Base-by-base conservation (phyloP, 2,797 vertebrate species). In the Holocentrus rufus region DNA sequence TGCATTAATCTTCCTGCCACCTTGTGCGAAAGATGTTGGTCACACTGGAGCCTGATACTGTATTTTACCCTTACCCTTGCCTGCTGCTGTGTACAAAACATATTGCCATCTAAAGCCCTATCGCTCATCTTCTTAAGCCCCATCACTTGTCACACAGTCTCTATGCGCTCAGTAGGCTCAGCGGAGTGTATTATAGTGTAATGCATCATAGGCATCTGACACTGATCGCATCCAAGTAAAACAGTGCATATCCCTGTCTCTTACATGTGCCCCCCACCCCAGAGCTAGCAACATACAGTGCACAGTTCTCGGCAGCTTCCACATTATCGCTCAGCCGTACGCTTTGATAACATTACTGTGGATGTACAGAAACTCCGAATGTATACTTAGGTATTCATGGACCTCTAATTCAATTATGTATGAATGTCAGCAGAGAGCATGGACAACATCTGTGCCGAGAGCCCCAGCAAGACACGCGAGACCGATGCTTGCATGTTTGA, bases 381-480 rank as follows among this genome's bases (percentile, higher is more conserved):
- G 53, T 14, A 10, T 0, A 69, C 46, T 71, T 52, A 76, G 9
- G 11, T 65, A 69, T 80, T 78, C 77, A 56, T 79, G 56, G 47
- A 23, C 42, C 68, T 77, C 27, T 76, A 58, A 77, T 83, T 87
- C 20, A 80, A 63, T 83, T 80, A 65, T 27, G 59, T 54, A 44
- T 69, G 70, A 66, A 65, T 79, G 80, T 80, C 66, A 64, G 74
- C 1, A 15, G 25, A 62, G 52, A 77, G 46, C 63, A 22, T 59
- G 53, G 17, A 77, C 62, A 56, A 20, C 31, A 54, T 14, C 59
- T n/a, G 39, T 50, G 61, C 47, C n/a, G n/a, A 10, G 22, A 74
- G 76, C 36, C 36, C 2, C 49, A 78, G 55, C 27, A 2, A 17
- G 23, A 64, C 68, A 66, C 27, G 4, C 44, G 2, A 42, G 3